Evolutionary conservation across 1,140 invertebrate genomes (phyloP), one percentile per base, ranked within the genome.

Genomic region (Sarcophaga bullata): DNA sequence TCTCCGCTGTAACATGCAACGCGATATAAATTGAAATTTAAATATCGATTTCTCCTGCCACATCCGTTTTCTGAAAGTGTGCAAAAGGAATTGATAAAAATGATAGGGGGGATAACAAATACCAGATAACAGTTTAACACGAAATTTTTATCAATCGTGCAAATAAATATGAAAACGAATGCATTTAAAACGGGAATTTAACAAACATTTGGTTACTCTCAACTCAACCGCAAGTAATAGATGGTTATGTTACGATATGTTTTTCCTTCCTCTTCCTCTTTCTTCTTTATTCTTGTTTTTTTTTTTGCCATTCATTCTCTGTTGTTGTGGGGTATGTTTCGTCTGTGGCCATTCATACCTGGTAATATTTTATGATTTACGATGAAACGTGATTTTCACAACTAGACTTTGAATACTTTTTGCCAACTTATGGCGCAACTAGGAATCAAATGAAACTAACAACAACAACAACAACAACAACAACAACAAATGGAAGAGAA

Each of bases 341-440:
- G 62, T 68, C 62, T 68, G 62, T 68, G 17, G 62, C 62, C 62
- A 68, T 68, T 68, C 62, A 68, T 68, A 68, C 62, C 62, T 68
- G 25, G 62, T 68, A 68, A 68, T 68, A 68, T 68, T 68, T 68
- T 68, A 68, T 68, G 62, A 68, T 68, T 68, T 68, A 68, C 62
- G 62, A 68, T 68, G 62, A 68, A 68, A 68, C 62, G 62, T 68
- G 62, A 68, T 68, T 68, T 68, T 19, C 62, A 68, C 62, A 68
- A 68, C 6, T 68, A 68, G 17, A 68, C n/a, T 68, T 17, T 3
- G n/a, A 19, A 0, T 37, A 37, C 25, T 37, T 37, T 37, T 37
- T 4, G 1, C 25, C 25, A 37, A 37, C 25, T 37, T 37, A 37
- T 37, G 25, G 25, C 4, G 4, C 25, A 37, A 37, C 25, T 37